phyloP scores from a whole-genome alignment of 2,888 invertebrate genomes.

The Mechanitis mazaeus region DNA sequence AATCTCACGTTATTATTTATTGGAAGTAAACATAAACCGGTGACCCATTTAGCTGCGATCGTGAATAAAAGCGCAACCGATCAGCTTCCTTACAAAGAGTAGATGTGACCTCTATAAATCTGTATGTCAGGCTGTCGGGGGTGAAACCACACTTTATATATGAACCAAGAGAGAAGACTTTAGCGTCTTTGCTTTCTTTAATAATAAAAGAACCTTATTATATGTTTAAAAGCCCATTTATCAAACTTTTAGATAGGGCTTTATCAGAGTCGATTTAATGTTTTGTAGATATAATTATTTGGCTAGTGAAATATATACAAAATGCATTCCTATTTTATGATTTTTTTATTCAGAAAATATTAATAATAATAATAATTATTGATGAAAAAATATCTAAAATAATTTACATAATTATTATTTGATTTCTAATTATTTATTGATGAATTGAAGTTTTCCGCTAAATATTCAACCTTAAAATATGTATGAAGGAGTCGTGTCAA shows the following conservation, averaged over 20 bases:
- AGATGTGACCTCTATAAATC: slow-evolving; percentile 61
- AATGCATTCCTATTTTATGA: too few species aligned
- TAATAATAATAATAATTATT: too few species aligned
- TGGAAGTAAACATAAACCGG: slow-evolving; percentile 21
- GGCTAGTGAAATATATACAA: too few species aligned
- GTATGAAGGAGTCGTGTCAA: slow-evolving; percentile 24
- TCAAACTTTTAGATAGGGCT: too few species aligned
- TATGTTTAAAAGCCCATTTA: too few species aligned
- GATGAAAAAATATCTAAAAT: too few species aligned
- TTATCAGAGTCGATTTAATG: too few species aligned
- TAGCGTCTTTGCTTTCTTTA: neutral
- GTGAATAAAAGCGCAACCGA: slow-evolving; percentile 41
- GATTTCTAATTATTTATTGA: too few species aligned
- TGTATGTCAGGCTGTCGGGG: slow-evolving; percentile 46
- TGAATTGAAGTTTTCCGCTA: slow-evolving; percentile 12
- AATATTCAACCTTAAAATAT: slow-evolving; percentile 20
- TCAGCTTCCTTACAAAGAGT: slow-evolving; percentile 43
- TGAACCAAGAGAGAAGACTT: slow-evolving; percentile 3
- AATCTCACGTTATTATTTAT: slow-evolving; percentile 24
- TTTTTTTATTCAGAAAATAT: too few species aligned
- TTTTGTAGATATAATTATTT: too few species aligned
- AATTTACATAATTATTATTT: too few species aligned
- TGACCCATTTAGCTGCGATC: slow-evolving; percentile 33
- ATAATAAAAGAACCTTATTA: neutral
- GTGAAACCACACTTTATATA: slow-evolving; percentile 39